Evolutionary conservation across 2,888 invertebrate species (phyloP).

Genomic region (Agrochola macilenta): DNA sequence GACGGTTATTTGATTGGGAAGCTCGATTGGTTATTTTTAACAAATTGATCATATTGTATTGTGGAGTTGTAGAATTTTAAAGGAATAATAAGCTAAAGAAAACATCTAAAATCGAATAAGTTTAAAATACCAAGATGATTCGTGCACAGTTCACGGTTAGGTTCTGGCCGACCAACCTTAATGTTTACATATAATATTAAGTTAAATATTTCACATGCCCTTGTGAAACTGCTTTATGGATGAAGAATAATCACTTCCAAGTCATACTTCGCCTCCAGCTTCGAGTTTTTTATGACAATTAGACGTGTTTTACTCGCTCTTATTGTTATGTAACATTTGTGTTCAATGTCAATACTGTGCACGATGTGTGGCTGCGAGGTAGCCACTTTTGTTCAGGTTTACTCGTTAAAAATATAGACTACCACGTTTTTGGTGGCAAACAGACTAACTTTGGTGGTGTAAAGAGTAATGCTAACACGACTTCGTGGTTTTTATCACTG

Average conservation of each 20-base stretch:
- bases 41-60: background rate
- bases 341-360: conserved; percentile 82
- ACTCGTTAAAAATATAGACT: conserved; percentile 88
- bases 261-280: conserved; percentile 84
- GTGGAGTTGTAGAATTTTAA: background rate
- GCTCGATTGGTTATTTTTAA: background rate
- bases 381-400: conserved; percentile 79
- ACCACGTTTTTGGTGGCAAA: conserved; percentile 85
- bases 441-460: conserved; percentile 77
- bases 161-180: conserved; percentile 75
- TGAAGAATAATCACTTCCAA: conserved; percentile 89
- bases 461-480: conserved; percentile 81
- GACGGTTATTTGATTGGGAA: background rate
- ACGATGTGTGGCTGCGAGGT: conserved; percentile 74
- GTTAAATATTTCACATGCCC: conserved; percentile 90
- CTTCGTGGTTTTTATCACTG: conserved; percentile 50
- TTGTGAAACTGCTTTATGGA: conserved; percentile 90
- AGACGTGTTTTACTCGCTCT: conserved; percentile 87
- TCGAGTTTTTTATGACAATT: conserved; percentile 89
- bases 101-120: background rate
- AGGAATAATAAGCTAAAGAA: background rate
- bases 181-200: conserved; percentile 91
- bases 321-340: conserved; percentile 82
- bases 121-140: conserved; percentile 75
- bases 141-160: conserved; percentile 62